phyloP scores from a whole-genome alignment of 2,888 invertebrate genomes.

The Mythimna vitellina region DNA sequence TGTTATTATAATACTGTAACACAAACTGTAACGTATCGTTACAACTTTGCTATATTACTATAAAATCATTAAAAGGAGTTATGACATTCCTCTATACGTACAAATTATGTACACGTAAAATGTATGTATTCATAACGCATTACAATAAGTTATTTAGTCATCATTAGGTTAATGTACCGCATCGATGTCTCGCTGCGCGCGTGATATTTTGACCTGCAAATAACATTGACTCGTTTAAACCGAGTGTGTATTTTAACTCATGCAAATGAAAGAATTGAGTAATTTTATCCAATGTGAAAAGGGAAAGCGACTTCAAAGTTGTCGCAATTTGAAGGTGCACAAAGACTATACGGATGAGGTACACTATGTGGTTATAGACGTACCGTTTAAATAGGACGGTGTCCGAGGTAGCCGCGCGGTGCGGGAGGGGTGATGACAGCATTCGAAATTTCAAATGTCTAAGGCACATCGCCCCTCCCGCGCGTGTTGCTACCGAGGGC shows the following conservation, averaged over 20 bases:
- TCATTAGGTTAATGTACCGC: constrained; percentile 89
- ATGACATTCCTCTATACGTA: constrained; percentile 44
- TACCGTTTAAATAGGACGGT: background rate
- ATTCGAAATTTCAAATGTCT: background rate
- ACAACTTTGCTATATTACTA: constrained; percentile 60
- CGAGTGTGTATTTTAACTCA: constrained; percentile 52
- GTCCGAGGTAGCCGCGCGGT: background rate
- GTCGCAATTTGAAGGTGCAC: constrained; percentile 51
- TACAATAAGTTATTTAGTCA: constrained; percentile 46
- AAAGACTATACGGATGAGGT: constrained; percentile 58
- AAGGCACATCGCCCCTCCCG: background rate
- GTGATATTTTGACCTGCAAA: constrained; percentile 96
- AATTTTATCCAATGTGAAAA: constrained; percentile 32
- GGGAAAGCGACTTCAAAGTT: constrained; percentile 46
- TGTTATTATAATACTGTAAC: constrained; percentile 71
- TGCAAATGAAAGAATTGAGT: constrained; percentile 39
- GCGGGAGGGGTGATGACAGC: background rate
- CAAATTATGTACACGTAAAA: constrained; percentile 49
- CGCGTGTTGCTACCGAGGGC: background rate
- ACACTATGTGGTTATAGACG: constrained; percentile 49
- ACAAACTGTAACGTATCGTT: constrained; percentile 63
- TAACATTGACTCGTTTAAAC: constrained; percentile 60
- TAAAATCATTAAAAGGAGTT: constrained; percentile 53
- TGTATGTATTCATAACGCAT: constrained; percentile 47
- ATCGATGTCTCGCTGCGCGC: constrained; percentile 98